Evolutionary conservation across 2,113 vertebrate species (phyloP).

Genomic region (Melanerpes formicivorus): DNA sequence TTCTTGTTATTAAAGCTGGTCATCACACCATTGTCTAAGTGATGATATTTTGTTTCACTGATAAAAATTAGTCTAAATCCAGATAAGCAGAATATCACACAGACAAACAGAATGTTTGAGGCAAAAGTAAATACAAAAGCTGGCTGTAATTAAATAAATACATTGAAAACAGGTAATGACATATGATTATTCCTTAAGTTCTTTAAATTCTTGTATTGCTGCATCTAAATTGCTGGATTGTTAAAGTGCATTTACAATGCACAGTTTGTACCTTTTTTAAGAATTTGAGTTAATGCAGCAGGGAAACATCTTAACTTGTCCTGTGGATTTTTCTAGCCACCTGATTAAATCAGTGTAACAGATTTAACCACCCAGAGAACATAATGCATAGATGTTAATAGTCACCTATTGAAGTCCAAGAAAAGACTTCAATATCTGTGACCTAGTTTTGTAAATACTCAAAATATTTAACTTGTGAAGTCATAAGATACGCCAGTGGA

Average conservation of each 20-base stretch:
- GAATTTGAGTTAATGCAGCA: neutral
- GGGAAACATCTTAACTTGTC: neutral
- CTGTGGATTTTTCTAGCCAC: neutral
- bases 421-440: neutral
- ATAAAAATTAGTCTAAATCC: constrained; percentile 32
- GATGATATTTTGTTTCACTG: constrained; percentile 13
- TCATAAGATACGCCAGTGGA: neutral
- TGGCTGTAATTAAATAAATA: constrained; percentile 37
- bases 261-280: neutral
- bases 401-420: neutral
- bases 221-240: neutral
- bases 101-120: constrained; percentile 27
- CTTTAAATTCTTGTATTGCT: constrained; percentile 19
- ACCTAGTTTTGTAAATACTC: neutral
- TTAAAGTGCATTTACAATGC: neutral
- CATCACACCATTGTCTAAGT: neutral
- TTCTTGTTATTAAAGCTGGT: neutral
- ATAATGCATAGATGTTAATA: neutral
- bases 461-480: neutral
- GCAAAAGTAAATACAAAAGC: constrained; percentile 43
- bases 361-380: neutral
- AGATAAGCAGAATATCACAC: constrained; percentile 34
- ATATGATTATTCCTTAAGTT: constrained; percentile 20
- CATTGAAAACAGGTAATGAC: constrained; percentile 17
- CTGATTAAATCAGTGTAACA: neutral